phyloP scores from a whole-genome alignment of 2,797 vertebrate species.

The Hephaestus fuliginosus region DNA sequence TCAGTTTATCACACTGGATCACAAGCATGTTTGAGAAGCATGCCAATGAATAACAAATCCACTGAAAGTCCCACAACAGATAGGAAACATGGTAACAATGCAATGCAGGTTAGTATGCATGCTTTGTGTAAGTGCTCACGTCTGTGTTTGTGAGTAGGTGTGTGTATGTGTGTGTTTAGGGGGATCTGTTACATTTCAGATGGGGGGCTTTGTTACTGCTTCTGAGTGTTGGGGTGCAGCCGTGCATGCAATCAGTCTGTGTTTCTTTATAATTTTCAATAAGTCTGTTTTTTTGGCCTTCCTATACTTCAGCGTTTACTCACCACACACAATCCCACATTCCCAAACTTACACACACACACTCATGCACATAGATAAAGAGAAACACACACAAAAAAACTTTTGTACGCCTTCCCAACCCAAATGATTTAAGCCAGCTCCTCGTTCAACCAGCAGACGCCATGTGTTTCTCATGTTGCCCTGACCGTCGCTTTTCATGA shows the following conservation, averaged over 20 bases:
- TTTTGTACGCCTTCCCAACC: constrained; percentile 38
- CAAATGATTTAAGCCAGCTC: constrained; percentile 74
- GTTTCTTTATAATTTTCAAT: constrained; percentile 79
- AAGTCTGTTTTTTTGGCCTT: constrained; percentile 64
- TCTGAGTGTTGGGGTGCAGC: constrained; percentile 83
- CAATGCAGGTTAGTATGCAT: constrained; percentile 28
- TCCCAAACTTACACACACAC: constrained; percentile 47
- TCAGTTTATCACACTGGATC: constrained; percentile 2
- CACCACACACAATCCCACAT: constrained; percentile 61
- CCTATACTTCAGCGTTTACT: constrained; percentile 74
- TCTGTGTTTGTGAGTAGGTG: constrained; percentile 50
- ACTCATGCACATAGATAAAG: constrained; percentile 31
- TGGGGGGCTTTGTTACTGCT: constrained; percentile 76
- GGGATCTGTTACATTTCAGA: constrained; percentile 80
- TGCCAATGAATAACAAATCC: neutral
- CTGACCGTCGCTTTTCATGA: constrained; percentile 71
- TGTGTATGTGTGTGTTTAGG: constrained; percentile 52
- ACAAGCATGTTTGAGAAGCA: constrained; percentile 12
- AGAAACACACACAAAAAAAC: constrained; percentile 36
- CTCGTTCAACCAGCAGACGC: constrained; percentile 69
- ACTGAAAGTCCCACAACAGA: constrained; percentile 9
- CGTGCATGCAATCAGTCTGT: constrained; percentile 77
- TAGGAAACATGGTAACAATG: constrained; percentile 26
- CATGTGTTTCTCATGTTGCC: constrained; percentile 82
- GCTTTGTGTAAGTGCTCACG: constrained; percentile 42